A percentile compares a stretch with the other conserved stretches of the same genome.
phyloP scores from a whole-genome alignment of 2,113 vertebrate species.

The Dicentrarchus labrax region DNA sequence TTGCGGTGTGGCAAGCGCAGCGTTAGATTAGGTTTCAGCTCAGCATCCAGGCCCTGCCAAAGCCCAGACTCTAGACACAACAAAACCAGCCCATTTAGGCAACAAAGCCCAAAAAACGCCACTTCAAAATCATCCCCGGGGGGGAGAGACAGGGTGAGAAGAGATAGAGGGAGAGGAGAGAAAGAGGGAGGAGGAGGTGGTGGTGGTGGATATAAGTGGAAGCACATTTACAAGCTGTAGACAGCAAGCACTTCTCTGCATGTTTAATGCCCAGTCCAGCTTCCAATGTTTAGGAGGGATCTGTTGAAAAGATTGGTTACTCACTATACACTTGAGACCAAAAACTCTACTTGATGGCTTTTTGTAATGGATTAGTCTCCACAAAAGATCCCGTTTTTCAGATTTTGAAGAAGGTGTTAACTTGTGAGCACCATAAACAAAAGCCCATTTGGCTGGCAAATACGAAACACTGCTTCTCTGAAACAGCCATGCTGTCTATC shows the following conservation, averaged over 20 bases:
- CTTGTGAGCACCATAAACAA: conserved; percentile 44
- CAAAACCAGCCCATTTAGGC: conserved; percentile 69
- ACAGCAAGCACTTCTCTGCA: conserved; percentile 62
- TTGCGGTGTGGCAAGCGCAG: conserved; percentile 51
- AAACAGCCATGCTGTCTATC: background rate
- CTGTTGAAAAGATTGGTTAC: conserved; percentile 52
- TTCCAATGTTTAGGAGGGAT: conserved; percentile 38
- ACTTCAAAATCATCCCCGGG: conserved; percentile 73
- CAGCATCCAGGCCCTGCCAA: conserved; percentile 64
- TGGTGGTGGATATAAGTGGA: conserved; percentile 67
- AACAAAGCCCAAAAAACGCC: conserved; percentile 68
- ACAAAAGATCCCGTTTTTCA: conserved; percentile 31
- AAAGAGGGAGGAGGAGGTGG: conserved; percentile 29
- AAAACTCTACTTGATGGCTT: conserved; percentile 25
- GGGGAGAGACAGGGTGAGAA: conserved; percentile 50
- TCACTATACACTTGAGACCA: conserved; percentile 25
- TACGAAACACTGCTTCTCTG: conserved; percentile 4
- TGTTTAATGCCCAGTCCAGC: conserved; percentile 33
- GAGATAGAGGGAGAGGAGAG: conserved; percentile 28
- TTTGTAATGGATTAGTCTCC: conserved; percentile 27
- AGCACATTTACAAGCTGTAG: conserved; percentile 73
- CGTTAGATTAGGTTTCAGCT: conserved; percentile 72
- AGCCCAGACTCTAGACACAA: conserved; percentile 77
- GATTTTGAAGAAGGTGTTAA: conserved; percentile 46
- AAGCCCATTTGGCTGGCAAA: conserved; percentile 23